Conservation (phyloP, 2,113 vertebrate species). For the Otocyon megalotis region DNA sequence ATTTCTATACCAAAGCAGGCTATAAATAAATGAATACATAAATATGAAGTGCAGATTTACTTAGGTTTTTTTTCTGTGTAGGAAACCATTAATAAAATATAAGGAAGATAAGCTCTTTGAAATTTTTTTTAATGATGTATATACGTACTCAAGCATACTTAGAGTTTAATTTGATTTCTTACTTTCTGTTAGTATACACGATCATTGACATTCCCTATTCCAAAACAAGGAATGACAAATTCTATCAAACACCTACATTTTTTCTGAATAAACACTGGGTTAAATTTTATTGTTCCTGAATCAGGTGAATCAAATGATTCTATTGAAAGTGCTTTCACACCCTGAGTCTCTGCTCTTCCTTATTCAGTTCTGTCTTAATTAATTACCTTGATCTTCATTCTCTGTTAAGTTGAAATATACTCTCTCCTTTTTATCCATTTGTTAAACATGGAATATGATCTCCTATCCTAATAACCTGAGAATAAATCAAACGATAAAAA, state of each 20-base stretch:
- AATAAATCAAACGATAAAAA: background rate
- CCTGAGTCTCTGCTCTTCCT: background rate
- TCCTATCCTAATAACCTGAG: background rate
- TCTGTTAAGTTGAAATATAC: background rate
- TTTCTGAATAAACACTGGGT: background rate
- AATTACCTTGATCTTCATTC: background rate
- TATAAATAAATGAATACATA: background rate
- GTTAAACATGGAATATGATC: background rate
- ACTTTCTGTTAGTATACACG: background rate
- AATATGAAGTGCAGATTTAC: background rate
- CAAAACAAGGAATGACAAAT: background rate
- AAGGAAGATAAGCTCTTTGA: background rate
- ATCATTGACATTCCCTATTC: background rate
- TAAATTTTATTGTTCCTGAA: background rate
- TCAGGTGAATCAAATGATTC: background rate
- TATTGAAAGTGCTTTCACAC: background rate
- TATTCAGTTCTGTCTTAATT: constrained; percentile 2
- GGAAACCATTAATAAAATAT: background rate
- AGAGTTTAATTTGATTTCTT: background rate
- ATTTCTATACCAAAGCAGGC: background rate
- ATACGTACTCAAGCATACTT: background rate
- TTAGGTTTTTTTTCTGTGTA: background rate
- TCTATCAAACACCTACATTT: background rate
- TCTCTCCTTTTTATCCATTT: background rate
- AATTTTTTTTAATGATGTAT: background rate